Evolutionary conservation across 1,140 invertebrate genomes (phyloP).

Genomic region (Drosophila repletoides): DNA sequence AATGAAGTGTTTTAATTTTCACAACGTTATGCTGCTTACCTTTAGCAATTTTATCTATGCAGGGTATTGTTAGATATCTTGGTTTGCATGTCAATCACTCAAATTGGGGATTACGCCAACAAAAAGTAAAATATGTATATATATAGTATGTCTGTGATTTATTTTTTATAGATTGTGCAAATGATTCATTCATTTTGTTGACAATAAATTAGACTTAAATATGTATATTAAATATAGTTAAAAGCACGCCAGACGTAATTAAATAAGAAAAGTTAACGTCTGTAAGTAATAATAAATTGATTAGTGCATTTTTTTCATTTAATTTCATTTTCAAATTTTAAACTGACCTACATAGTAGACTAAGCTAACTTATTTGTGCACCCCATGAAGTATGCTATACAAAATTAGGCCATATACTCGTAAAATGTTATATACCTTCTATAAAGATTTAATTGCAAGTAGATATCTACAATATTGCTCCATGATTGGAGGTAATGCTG

Average conservation of each 20-base stretch:
- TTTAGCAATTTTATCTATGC: too few species aligned
- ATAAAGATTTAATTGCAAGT: neutral
- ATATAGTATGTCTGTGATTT: too few species aligned
- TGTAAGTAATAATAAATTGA: too few species aligned
- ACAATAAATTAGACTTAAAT: too few species aligned
- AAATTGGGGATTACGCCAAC: conserved; percentile 1
- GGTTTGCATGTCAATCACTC: neutral
- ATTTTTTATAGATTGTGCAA: neutral
- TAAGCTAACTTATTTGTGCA: too few species aligned
- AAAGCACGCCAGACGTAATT: too few species aligned
- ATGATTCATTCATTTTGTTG: conserved; percentile 7
- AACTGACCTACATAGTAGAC: too few species aligned
- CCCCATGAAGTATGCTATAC: conserved; percentile 29
- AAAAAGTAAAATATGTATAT: too few species aligned
- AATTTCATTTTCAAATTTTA: too few species aligned
- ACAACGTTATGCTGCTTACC: neutral
- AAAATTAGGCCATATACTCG: neutral
- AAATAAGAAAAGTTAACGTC: neutral
- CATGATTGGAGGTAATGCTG: neutral
- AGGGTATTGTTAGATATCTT: neutral
- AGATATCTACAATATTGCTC: conserved; percentile 4
- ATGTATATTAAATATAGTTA: too few species aligned
- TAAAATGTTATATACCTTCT: neutral
- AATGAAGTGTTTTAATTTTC: neutral
- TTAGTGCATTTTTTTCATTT: too few species aligned